These are phyloP conservation scores for Diarsia rubi DNA, from an alignment of 2,888 invertebrate species.

Conservation along the genomic window DNA sequence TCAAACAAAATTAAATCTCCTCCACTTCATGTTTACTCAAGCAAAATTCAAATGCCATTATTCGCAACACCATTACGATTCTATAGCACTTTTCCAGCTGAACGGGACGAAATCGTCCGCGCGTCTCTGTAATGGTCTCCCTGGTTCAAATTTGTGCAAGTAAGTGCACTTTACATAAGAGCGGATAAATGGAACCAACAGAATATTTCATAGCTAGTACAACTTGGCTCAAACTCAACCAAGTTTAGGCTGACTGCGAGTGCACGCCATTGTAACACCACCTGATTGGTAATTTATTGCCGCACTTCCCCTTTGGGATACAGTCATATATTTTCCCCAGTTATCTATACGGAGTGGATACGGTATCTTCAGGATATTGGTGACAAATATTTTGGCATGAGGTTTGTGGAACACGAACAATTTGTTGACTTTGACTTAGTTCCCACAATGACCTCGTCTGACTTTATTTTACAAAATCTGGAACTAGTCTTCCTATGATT, in stretches of 20 bases:
- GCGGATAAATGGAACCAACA: slow-evolving; percentile 79
- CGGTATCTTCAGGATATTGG: slow-evolving; percentile 49
- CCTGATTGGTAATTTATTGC: slow-evolving; percentile 80
- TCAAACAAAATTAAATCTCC: slow-evolving; percentile 63
- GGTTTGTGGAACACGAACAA: slow-evolving; percentile 33
- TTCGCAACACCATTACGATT: slow-evolving; percentile 74
- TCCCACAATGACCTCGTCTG: not conserved
- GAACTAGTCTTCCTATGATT: not conserved
- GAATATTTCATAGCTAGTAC: slow-evolving; percentile 80
- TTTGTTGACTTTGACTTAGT: slow-evolving; percentile 19
- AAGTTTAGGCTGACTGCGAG: slow-evolving; percentile 72
- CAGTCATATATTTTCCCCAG: slow-evolving; percentile 52
- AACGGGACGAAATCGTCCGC: slow-evolving; percentile 74
- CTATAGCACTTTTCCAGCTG: slow-evolving; percentile 79
- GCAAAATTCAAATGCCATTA: slow-evolving; percentile 73
- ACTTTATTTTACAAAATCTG: not conserved
- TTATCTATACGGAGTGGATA: slow-evolving; percentile 57
- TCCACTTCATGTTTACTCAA: slow-evolving; percentile 70
- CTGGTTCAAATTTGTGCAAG: slow-evolving; percentile 79
- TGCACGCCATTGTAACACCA: slow-evolving; percentile 73
- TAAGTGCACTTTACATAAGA: slow-evolving; percentile 79
- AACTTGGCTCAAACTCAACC: slow-evolving; percentile 80
- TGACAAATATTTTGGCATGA: slow-evolving; percentile 59
- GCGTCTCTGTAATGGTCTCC: slow-evolving; percentile 75
- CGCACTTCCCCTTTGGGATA: slow-evolving; percentile 61